Percentiles rank a stretch among this genome's conserved stretches.
These are phyloP conservation scores for Linyphia triangularis DNA, from an alignment of 2,888 invertebrate genomes.

Conservation along the genomic window DNA sequence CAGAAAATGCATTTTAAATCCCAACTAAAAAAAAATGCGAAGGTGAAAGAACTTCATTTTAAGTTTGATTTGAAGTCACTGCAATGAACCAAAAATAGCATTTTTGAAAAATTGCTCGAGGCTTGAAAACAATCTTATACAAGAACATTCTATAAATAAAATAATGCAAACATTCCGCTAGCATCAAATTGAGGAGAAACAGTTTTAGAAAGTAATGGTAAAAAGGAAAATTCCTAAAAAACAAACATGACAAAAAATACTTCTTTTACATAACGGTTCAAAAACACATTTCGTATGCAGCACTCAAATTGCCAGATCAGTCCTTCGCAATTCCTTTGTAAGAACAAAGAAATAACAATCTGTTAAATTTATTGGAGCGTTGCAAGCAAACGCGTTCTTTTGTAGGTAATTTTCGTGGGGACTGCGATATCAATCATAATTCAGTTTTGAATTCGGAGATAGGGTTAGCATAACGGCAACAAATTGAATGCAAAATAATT, in stretches of 20 bases:
- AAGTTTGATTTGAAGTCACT: too few relatives aligned
- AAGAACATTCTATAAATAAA: too few relatives aligned
- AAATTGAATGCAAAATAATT: not conserved
- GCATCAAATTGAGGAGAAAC: not conserved
- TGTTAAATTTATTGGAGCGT: constrained; percentile 45
- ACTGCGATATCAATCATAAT: not conserved
- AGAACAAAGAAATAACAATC: not conserved
- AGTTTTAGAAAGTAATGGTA: not conserved
- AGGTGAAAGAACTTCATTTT: too few relatives aligned
- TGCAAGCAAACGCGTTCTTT: not conserved
- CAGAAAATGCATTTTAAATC: too few relatives aligned
- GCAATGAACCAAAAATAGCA: too few relatives aligned
- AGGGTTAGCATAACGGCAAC: not conserved
- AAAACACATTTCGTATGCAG: not conserved
- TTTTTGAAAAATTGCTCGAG: too few relatives aligned
- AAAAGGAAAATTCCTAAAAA: not conserved
- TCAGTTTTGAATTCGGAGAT: not conserved
- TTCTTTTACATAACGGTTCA: not conserved
- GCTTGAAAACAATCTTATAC: too few relatives aligned
- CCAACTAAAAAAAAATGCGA: too few relatives aligned
- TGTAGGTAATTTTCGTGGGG: not conserved
- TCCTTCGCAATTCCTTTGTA: not conserved
- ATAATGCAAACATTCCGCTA: not conserved
- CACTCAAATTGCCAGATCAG: not conserved
- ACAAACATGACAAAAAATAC: not conserved